Conservation (phyloP, 2,113 vertebrate species). For the Gila orcuttii region DNA sequence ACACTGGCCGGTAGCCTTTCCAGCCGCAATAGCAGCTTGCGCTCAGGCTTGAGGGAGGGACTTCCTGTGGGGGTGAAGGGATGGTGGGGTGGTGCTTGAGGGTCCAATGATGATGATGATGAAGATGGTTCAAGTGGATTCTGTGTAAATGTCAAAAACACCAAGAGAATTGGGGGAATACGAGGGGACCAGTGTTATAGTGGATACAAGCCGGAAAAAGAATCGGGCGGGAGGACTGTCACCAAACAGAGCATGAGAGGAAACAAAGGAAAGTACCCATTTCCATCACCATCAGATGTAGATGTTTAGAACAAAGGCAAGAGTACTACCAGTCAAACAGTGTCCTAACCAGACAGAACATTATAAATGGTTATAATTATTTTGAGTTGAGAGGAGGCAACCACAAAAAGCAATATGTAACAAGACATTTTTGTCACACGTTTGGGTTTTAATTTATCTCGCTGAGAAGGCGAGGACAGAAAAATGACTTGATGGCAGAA, state of each 20-base stretch:
- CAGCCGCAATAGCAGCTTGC: conserved; percentile 63
- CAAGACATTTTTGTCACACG: background rate
- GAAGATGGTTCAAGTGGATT: conserved; percentile 63
- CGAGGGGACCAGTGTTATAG: conserved; percentile 56
- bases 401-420: background rate
- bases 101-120: conserved; percentile 53
- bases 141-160: conserved; percentile 72
- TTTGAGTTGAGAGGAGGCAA: background rate
- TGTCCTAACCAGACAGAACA: background rate
- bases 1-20: conserved; percentile 62
- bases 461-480: background rate
- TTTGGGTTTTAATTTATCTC: background rate
- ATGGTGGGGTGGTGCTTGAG: conserved; percentile 55
- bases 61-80: conserved; percentile 61
- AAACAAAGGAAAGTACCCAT: background rate
- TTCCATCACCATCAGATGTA: background rate
- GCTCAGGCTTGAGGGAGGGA: conserved; percentile 62
- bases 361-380: background rate
- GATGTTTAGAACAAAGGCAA: background rate
- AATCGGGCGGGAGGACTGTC: background rate
- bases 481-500: background rate
- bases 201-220: conserved; percentile 35
- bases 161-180: conserved; percentile 52
- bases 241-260: conserved; percentile 14
- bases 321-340: background rate